Percentiles rank a stretch among this genome's conserved stretches.
phyloP scores from a whole-genome alignment of 2,888 invertebrate genomes.

The Trisateles emortualis region DNA sequence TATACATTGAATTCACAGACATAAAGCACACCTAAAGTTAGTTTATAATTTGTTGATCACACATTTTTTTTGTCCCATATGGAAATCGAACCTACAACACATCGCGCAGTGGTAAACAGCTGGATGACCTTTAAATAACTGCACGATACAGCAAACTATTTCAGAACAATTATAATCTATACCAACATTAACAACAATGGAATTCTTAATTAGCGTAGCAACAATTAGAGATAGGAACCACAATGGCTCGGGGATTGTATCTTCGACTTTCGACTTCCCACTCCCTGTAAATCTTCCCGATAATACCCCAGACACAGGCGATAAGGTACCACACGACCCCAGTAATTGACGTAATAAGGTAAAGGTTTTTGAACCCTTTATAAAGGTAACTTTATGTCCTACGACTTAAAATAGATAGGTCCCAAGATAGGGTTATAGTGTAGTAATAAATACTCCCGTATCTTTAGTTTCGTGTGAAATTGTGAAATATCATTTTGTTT shows the following conservation, averaged over 20 bases:
- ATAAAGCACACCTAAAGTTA: too few species aligned
- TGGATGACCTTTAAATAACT: too few species aligned
- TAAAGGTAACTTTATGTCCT: conserved; percentile 56
- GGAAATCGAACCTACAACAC: too few species aligned
- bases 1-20: too few species aligned
- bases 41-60: too few species aligned
- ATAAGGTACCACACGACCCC: conserved; percentile 74
- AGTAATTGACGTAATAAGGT: conserved; percentile 81
- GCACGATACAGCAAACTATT: background rate
- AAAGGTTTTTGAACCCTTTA: conserved; percentile 60
- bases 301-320: conserved; percentile 66
- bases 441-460: conserved; percentile 30
- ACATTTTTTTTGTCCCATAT: too few species aligned
- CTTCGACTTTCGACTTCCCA: conserved; percentile 40
- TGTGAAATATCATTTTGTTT: conserved; percentile 26
- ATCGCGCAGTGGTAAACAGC: too few species aligned
- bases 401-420: conserved; percentile 61
- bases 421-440: conserved; percentile 53
- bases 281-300: conserved; percentile 78
- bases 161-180: background rate
- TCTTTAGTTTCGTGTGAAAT: conserved; percentile 24
- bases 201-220: conserved; percentile 52
- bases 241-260: conserved; percentile 57
- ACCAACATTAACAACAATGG: background rate
- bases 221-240: conserved; percentile 59